phyloP scores from a whole-genome alignment of 2,113 vertebrate species.

The Anguilla japonica region DNA sequence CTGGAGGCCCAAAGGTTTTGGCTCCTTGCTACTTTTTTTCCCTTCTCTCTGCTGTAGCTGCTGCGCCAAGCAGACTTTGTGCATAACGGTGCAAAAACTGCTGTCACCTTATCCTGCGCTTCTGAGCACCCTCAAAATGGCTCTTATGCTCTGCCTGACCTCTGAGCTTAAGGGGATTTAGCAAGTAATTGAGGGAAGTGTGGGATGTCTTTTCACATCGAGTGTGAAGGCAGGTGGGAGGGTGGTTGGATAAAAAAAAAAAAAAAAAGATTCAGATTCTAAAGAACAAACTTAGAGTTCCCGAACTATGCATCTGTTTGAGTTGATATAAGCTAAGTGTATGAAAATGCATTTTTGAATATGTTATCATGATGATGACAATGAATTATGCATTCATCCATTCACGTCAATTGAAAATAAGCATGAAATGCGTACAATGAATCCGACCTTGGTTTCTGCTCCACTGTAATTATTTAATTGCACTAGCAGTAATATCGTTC shows the following conservation, averaged over 20 bases:
- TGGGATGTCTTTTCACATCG: neutral
- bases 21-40: neutral
- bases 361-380: too few species aligned
- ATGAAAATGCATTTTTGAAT: too few species aligned
- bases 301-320: too few species aligned
- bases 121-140: neutral
- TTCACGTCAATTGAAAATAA: too few species aligned
- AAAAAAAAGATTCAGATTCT: too few species aligned
- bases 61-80: neutral
- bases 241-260: neutral
- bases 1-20: neutral
- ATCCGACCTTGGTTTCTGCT: too few species aligned
- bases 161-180: neutral
- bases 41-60: slow-evolving; percentile 11
- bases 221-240: neutral
- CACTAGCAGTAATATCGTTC: neutral
- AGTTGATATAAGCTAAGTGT: too few species aligned
- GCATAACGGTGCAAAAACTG: slow-evolving; percentile 15
- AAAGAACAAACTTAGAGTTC: too few species aligned
- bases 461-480: too few species aligned
- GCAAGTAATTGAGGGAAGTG: neutral
- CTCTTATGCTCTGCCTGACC: slow-evolving; percentile 5
- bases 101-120: neutral
- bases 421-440: too few species aligned
- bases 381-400: too few species aligned